phyloP scores from a whole-genome alignment of 2,888 invertebrate species.

The Parnassius smintheus region DNA sequence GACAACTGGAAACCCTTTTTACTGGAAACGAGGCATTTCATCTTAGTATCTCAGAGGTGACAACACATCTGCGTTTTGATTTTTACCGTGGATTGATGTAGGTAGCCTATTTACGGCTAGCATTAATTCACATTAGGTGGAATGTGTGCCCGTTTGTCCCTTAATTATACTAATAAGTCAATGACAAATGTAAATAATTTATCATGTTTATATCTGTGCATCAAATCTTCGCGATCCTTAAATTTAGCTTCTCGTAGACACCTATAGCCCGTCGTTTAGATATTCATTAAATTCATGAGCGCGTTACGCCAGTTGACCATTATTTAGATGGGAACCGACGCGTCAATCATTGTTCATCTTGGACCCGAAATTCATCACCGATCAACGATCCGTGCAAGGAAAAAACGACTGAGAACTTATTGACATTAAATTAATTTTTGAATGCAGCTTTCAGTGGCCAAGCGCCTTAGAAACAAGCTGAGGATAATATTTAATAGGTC shows the following conservation, averaged over 20 bases:
- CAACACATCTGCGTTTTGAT: no score
- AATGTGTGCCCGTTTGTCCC: no score
- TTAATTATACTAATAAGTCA: no score
- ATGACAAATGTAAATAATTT: constrained; percentile 2
- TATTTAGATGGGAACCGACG: constrained; percentile 51
- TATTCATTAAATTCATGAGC: constrained; percentile 64
- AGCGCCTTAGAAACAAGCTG: constrained; percentile 27
- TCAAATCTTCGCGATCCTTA: constrained; percentile 7
- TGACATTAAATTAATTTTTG: constrained; percentile 4
- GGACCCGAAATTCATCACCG: constrained; percentile 38
- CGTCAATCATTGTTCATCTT: constrained; percentile 58
- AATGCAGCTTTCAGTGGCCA: constrained; percentile 1
- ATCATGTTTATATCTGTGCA: background rate
- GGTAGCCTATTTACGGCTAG: no score
- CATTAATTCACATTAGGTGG: no score
- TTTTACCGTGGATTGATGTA: no score
- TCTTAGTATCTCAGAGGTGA: no score
- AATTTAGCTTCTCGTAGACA: background rate
- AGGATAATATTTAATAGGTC: constrained; percentile 58
- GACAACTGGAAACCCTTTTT: no score
- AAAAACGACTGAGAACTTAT: background rate
- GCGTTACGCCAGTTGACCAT: constrained; percentile 43
- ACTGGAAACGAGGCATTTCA: no score
- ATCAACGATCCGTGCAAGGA: constrained; percentile 17
- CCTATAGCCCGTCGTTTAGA: constrained; percentile 35